phyloP scores from a whole-genome alignment of 2,113 vertebrate genomes.

The Alethe castanea region DNA sequence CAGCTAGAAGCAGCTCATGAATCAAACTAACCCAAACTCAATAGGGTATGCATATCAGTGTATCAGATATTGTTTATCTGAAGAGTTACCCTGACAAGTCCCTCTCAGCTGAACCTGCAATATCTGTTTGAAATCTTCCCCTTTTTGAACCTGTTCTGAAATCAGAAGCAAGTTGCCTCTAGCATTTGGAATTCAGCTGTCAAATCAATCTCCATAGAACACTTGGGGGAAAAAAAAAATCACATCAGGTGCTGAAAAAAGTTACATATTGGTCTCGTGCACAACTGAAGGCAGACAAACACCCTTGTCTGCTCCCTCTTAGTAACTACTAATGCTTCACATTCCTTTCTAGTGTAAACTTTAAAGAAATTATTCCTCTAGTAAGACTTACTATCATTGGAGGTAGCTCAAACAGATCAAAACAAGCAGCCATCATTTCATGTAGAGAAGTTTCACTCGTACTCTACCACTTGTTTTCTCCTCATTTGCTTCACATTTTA shows the following conservation, averaged over 20 bases:
- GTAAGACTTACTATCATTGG: background rate
- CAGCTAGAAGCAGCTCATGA: constrained; percentile 55
- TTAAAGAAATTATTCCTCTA: background rate
- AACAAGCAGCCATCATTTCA: background rate
- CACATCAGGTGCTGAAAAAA: background rate
- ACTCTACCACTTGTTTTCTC: background rate
- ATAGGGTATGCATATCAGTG: background rate
- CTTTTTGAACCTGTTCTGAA: background rate
- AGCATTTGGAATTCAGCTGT: constrained; percentile 43
- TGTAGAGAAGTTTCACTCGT: fast-evolving
- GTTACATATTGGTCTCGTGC: background rate
- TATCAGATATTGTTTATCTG: background rate
- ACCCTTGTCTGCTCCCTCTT: background rate
- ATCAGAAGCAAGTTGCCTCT: background rate
- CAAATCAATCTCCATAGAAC: background rate
- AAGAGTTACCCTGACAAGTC: background rate
- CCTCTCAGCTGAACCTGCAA: background rate
- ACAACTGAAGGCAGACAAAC: background rate
- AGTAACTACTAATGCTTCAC: background rate
- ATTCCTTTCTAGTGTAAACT: background rate
- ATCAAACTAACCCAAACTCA: constrained; percentile 33
- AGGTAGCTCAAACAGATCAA: background rate
- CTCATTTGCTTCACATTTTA: background rate
- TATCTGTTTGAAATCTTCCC: constrained; percentile 3
- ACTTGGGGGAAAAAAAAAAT: background rate